phyloP scores from a whole-genome alignment of 1,140 invertebrate genomes.

The Dreissena rostriformis region DNA sequence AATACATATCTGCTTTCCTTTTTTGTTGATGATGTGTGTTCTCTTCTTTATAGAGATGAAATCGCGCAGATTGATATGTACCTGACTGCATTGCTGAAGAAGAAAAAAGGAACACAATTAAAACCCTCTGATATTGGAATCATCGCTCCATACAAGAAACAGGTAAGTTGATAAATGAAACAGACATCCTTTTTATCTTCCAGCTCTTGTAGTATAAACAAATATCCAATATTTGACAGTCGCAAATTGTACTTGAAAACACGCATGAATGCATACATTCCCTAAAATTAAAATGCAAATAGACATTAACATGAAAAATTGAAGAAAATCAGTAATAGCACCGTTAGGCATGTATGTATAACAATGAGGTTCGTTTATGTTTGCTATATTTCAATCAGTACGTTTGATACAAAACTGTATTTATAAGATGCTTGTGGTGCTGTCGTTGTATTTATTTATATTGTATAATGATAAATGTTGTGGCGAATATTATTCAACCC shows the following conservation, averaged over 20 bases:
- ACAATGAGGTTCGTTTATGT: too few species aligned
- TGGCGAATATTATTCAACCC: not conserved
- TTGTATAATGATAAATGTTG: not conserved
- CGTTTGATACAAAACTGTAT: too few species aligned
- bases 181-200: not conserved
- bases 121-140: conserved; percentile 90
- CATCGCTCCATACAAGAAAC: conserved; percentile 95
- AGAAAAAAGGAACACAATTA: conserved; percentile 78
- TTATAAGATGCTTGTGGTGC: not conserved
- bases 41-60: conserved; percentile 16
- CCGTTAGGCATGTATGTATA: not conserved
- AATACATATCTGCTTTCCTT: too few species aligned
- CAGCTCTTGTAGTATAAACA: not conserved
- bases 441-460: not conserved
- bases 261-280: not conserved
- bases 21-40: too few species aligned
- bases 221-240: not conserved
- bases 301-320: not conserved
- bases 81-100: conserved; percentile 62
- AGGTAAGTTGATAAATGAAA: conserved; percentile 83
- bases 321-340: not conserved
- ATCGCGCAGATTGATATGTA: conserved; percentile 39
- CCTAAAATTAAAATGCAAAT: not conserved
- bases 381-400: too few species aligned
- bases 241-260: not conserved